A percentile compares a stretch with the other conserved stretches of the same genome.
Conservation (phyloP, 2,888 invertebrate genomes). For the Ryuthela nishihirai region DNA sequence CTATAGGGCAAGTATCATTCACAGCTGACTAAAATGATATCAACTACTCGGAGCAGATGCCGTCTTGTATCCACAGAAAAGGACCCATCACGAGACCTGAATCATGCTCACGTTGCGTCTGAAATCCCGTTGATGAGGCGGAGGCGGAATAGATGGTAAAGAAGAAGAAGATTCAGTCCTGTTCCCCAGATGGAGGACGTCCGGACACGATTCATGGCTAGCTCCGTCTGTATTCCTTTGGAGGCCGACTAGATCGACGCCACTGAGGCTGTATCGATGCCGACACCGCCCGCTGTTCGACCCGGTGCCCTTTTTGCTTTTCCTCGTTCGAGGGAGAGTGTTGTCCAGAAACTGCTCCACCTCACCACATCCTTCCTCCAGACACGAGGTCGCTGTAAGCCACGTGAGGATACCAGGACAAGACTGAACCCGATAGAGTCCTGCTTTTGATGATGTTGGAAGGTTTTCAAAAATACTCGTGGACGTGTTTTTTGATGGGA, state of each 20-base stretch:
- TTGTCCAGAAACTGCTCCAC: background rate
- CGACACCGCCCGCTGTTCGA: background rate
- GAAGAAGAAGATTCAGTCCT: background rate
- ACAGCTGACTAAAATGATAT: too few relatives aligned
- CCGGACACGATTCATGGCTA: constrained; percentile 17
- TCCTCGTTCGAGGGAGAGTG: background rate
- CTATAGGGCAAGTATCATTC: too few relatives aligned
- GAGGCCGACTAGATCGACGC: constrained; percentile 14
- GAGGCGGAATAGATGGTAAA: background rate
- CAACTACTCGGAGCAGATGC: too few relatives aligned
- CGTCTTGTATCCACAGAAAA: too few relatives aligned
- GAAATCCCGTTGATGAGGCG: constrained; percentile 9
- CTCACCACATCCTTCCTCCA: too few relatives aligned
- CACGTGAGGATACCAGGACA: constrained; percentile 44
- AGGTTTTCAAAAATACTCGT: too few relatives aligned
- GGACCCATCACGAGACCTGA: constrained; percentile 19
- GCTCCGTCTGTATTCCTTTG: background rate
- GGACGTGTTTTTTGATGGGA: background rate
- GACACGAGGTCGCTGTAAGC: too few relatives aligned
- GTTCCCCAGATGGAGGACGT: constrained; percentile 5
- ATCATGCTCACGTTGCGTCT: constrained; percentile 10
- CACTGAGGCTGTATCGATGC: constrained; percentile 34
- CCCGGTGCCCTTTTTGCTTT: background rate
- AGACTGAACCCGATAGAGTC: constrained; percentile 45
- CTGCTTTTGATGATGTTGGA: constrained; percentile 39